These are phyloP conservation scores for Drosophila rhopaloa DNA, from an alignment of 1,140 invertebrate species.

Conservation along the genomic window DNA sequence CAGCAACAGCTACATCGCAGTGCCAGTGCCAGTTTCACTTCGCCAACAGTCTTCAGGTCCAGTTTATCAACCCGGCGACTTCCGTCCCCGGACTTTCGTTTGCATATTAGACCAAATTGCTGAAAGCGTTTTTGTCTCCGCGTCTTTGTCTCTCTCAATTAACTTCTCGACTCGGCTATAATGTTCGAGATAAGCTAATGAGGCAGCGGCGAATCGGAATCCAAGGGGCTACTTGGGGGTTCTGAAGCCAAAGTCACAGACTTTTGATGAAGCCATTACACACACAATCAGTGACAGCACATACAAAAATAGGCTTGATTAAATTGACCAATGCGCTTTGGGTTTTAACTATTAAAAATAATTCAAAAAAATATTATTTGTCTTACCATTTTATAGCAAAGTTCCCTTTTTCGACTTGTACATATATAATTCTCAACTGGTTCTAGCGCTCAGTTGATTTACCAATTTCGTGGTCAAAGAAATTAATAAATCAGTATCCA, in stretches of 20 bases:
- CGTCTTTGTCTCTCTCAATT: conserved; percentile 10
- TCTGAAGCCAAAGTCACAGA: background rate
- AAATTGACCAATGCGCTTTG: no score
- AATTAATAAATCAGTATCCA: no score
- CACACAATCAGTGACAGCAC: background rate
- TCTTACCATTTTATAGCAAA: no score
- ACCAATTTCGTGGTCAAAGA: no score
- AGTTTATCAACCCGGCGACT: conserved; percentile 15
- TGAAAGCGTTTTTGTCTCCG: conserved; percentile 16
- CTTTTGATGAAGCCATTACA: conserved; percentile 2
- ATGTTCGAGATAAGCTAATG: conserved; percentile 23
- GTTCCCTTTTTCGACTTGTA: no score
- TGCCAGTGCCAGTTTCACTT: conserved; percentile 46
- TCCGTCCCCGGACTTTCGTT: conserved; percentile 28
- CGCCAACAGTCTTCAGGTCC: background rate
- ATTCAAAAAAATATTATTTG: no score
- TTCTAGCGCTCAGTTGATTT: no score
- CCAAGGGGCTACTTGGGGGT: background rate
- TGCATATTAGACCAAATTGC: conserved; percentile 54
- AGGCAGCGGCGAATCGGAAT: background rate
- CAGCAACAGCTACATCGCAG: conserved; percentile 75
- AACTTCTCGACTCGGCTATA: conserved; percentile 1
- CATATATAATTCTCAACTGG: no score
- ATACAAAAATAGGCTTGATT: no score
- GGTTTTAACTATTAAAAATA: no score